Conservation (phyloP, 2,113 vertebrate genomes). For the Podiceps cristatus region DNA sequence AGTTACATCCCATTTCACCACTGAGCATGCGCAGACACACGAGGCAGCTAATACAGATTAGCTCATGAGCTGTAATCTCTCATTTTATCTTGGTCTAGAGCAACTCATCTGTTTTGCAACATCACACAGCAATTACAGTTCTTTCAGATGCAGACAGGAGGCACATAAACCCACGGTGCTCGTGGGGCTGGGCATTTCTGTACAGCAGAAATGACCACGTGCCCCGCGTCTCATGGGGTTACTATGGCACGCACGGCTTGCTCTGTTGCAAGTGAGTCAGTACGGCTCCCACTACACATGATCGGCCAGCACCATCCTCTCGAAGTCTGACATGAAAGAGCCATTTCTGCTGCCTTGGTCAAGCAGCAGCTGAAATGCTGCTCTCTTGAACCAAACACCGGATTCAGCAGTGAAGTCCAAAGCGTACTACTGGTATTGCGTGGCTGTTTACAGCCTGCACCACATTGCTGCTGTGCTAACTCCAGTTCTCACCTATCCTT, state of each 20-base stretch:
- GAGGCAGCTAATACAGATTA: neutral
- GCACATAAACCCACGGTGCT: neutral
- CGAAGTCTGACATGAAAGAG: neutral
- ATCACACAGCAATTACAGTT: neutral
- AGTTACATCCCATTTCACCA: neutral
- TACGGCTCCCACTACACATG: neutral
- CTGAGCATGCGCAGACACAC: neutral
- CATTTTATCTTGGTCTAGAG: neutral
- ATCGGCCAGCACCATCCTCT: neutral
- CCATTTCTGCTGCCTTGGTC: neutral
- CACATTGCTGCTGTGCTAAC: neutral
- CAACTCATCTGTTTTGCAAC: neutral
- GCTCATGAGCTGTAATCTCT: neutral
- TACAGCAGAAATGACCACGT: neutral
- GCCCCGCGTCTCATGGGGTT: neutral
- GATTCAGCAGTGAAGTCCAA: neutral
- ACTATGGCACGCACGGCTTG: neutral
- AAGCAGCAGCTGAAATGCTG: neutral
- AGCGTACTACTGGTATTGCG: neutral
- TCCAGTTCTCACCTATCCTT: neutral
- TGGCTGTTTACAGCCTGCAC: neutral
- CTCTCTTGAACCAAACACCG: neutral
- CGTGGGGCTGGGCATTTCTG: neutral
- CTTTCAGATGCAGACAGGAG: neutral
- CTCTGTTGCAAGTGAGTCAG: rapidly evolving